These are phyloP conservation scores for Monochamus alternatus DNA, from an alignment of 2,888 invertebrate genomes.

Conservation along the genomic window DNA sequence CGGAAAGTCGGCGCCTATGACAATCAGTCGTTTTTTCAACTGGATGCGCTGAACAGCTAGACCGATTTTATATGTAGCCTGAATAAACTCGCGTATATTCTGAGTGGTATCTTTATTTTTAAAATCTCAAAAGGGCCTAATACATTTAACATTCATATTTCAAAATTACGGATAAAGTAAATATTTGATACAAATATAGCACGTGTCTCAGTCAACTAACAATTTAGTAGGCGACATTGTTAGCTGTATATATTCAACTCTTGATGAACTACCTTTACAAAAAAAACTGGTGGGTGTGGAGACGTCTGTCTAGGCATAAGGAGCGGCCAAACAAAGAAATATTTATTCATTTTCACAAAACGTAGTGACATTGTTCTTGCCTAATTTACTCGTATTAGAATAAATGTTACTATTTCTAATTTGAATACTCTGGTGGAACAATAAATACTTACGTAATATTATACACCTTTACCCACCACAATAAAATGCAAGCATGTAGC, in stretches of 20 bases:
- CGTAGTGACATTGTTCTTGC: not conserved
- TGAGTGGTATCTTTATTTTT: too few relatives aligned
- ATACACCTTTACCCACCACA: too few relatives aligned
- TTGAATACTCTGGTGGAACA: too few relatives aligned
- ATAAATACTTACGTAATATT: too few relatives aligned
- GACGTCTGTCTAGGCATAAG: constrained; percentile 24
- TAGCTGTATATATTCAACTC: constrained; percentile 20
- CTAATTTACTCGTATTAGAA: not conserved
- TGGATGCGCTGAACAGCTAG: too few relatives aligned
- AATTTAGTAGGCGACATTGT: constrained; percentile 18
- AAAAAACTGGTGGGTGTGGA: constrained; percentile 33
- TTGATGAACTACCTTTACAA: constrained; percentile 12
- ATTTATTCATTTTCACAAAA: constrained; percentile 29
- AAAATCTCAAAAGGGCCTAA: too few relatives aligned
- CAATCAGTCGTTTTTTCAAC: too few relatives aligned
- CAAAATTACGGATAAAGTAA: constrained; percentile 19
- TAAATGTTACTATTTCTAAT: not conserved
- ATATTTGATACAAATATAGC: constrained; percentile 6
- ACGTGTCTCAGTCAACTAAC: constrained; percentile 18
- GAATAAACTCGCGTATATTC: too few relatives aligned
- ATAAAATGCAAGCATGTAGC: too few relatives aligned
- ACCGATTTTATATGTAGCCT: too few relatives aligned
- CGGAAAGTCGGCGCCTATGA: too few relatives aligned
- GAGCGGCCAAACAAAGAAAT: constrained; percentile 35
- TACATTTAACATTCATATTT: too few relatives aligned